Evolutionary conservation across 2,113 vertebrate species (phyloP).

Genomic region (Beaufortia kweichowensis): DNA sequence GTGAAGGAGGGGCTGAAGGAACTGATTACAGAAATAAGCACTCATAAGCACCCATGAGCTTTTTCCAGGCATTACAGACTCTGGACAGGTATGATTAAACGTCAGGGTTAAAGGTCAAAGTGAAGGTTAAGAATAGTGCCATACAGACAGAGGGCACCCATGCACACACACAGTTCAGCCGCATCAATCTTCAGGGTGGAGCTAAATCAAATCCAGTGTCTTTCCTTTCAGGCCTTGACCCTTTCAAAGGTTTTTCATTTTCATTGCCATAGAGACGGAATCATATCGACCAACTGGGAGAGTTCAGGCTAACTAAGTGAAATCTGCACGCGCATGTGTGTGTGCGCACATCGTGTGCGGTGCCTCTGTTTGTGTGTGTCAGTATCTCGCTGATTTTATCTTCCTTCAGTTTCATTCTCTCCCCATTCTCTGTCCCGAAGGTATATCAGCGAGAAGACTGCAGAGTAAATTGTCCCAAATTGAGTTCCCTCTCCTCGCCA

Average conservation of each 20-base stretch:
- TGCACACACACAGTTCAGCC: conserved; percentile 17
- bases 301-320: conserved; percentile 94
- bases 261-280: conserved; percentile 95
- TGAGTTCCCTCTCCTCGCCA: conserved; percentile 95
- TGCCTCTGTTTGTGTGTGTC: conserved; percentile 51
- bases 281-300: conserved; percentile 91
- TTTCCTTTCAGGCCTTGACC: conserved; percentile 78
- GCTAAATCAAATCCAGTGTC: conserved; percentile 73
- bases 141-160: conserved; percentile 10
- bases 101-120: conserved; percentile 19
- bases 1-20: too few relatives aligned
- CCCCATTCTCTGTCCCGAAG: conserved; percentile 89
- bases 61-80: too few relatives aligned
- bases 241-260: conserved; percentile 93
- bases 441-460: conserved; percentile 91
- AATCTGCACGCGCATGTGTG: conserved; percentile 45
- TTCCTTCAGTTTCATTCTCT: conserved; percentile 98
- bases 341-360: conserved; percentile 35
- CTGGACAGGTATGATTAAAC: background rate
- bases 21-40: too few relatives aligned
- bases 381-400: conserved; percentile 89
- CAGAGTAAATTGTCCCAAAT: conserved; percentile 99
- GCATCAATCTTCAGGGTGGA: conserved; percentile 52
- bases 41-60: too few relatives aligned
- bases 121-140: background rate